These are phyloP conservation scores for Parnassius glacialis DNA, from an alignment of 2,888 invertebrate species.

Conservation along the genomic window DNA sequence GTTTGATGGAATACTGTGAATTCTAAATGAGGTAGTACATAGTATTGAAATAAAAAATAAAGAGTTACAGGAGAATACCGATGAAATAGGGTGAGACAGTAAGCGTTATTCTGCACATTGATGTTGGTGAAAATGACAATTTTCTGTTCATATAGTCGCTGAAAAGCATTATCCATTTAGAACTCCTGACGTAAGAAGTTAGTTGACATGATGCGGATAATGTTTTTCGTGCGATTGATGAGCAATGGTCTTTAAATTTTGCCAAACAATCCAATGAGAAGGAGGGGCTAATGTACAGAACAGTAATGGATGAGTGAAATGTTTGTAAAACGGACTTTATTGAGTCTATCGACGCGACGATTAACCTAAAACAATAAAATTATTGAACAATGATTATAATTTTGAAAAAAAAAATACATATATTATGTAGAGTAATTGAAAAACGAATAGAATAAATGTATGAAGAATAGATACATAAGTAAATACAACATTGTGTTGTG, in stretches of 20 bases:
- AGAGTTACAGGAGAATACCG: slow-evolving; percentile 60
- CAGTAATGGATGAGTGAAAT: slow-evolving; percentile 56
- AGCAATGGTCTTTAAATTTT: slow-evolving; percentile 52
- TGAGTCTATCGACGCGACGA: slow-evolving; percentile 62
- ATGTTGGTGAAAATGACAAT: slow-evolving; percentile 71
- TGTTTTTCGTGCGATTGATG: slow-evolving; percentile 44
- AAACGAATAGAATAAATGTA: not conserved
- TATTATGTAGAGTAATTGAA: slow-evolving; percentile 3
- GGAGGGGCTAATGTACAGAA: slow-evolving; percentile 50
- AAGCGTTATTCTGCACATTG: slow-evolving; percentile 69
- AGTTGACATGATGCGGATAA: slow-evolving; percentile 46
- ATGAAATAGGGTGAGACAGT: slow-evolving; percentile 68
- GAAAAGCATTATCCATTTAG: slow-evolving; percentile 63
- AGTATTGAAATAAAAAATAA: slow-evolving; percentile 10
- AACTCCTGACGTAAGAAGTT: slow-evolving; percentile 44
- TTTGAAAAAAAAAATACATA: slow-evolving; percentile 8
- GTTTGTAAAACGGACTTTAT: slow-evolving; percentile 56
- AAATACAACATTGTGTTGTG: not conserved
- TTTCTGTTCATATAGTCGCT: slow-evolving; percentile 72
- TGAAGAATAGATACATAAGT: not conserved
- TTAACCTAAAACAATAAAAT: slow-evolving; percentile 78
- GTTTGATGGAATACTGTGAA: slow-evolving; percentile 5
- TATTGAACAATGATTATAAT: slow-evolving; percentile 29
- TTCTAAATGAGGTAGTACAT: slow-evolving; percentile 13
- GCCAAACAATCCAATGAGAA: slow-evolving; percentile 50